Evolutionary conservation across 2,888 invertebrate species (phyloP), one percentile per base, ranked within the genome.

Genomic region (Argyresthia goedartella): DNA sequence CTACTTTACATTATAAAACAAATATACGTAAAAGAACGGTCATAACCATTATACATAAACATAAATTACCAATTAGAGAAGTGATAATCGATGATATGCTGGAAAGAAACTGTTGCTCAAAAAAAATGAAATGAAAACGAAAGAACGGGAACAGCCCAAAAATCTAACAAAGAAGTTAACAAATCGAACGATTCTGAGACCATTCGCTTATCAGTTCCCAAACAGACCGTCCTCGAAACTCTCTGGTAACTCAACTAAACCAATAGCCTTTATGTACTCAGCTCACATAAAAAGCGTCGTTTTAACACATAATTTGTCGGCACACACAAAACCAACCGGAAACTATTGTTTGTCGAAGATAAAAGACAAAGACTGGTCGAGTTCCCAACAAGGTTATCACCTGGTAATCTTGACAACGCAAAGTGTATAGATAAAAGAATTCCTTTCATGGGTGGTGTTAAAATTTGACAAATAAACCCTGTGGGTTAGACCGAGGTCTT

Each of bases 331-430:
- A 58, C 65, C 60, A 66, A 70, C 82, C 55, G 85, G 86, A 85
- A 81, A 84, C 71, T 69, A 71, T 73, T 84, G 77, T 86, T 86
- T 85, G 72, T 60, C 62, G 65, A 66, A 84, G 86, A 86, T 84
- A 84, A 81, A 70, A 74, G 69, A 84, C 81, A 82, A 85, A 82
- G 71, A 76, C 65, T 70, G 66, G 69, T 64, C 66, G 73, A 68
- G 70, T 72, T 76, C 73, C 71, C 73, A 67, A 66, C 66, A 63
- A 60, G 67, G 71, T 85, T 84, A 84, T 84, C 82, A 75, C 55
- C 59, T 56, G 63, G 60, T 73, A 76, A 76, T 74, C 77, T 72
- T 56, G 50, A 56, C 59, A 57, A 59, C 63, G 65, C 66, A 65
- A 64, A 8, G 42, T 13, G 70, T 65, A 84, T 81, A 84, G 82